Conservation (phyloP, 2,797 vertebrate species). For the Cossypha caffra region DNA sequence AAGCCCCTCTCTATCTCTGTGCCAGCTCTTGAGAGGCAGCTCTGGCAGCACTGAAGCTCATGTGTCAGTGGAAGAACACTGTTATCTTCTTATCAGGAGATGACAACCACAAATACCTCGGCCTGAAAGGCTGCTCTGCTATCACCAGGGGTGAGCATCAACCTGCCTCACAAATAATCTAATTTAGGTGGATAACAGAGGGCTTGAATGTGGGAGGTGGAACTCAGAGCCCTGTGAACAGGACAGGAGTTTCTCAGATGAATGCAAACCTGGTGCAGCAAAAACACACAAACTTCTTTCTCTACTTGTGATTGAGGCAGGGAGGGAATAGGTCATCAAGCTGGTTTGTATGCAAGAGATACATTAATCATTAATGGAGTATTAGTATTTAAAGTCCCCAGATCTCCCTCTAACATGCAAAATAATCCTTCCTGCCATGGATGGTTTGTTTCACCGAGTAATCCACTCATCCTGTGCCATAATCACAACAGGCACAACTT, state of each 20-base stretch:
- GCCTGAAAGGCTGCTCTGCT: neutral
- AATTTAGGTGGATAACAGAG: conserved; percentile 17
- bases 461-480: neutral
- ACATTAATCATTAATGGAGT: neutral
- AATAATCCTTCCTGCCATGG: neutral
- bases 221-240: neutral
- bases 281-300: neutral
- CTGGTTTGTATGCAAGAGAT: neutral
- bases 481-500: conserved; percentile 17
- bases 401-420: neutral
- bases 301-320: neutral
- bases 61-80: neutral
- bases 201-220: neutral
- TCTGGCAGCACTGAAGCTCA: neutral
- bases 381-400: neutral
- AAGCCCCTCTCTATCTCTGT: neutral
- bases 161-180: conserved; percentile 3
- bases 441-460: neutral
- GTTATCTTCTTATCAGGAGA: conserved; percentile 50
- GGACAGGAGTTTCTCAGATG: neutral
- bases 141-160: neutral
- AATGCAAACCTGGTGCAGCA: neutral
- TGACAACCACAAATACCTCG: conserved; percentile 39
- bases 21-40: conserved; percentile 3
- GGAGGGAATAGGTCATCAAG: neutral